Percentiles rank a stretch among this genome's conserved stretches.
Evolutionary conservation across 2,888 invertebrate genomes (phyloP).

Genomic region (Drosophila trichaetosa): DNA sequence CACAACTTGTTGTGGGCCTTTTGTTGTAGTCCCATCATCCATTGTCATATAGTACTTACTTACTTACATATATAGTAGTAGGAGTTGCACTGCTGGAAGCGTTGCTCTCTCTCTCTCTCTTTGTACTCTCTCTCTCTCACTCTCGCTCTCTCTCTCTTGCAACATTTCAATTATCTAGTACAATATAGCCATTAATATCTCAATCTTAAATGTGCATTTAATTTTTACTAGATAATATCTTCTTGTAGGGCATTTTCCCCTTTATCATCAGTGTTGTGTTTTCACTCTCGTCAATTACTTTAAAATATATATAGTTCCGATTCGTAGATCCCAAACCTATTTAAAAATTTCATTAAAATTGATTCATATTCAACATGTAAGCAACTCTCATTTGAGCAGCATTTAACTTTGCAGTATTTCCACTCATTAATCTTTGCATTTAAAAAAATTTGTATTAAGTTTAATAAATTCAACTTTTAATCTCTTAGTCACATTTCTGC

Average conservation of each 20-base stretch:
- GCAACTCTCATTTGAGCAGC: background rate
- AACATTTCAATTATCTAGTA: background rate
- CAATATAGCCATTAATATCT: background rate
- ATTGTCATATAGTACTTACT: conserved; percentile 7
- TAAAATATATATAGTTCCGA: background rate
- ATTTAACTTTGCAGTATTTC: background rate
- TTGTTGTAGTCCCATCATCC: conserved; percentile 4
- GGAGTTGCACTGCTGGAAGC: too few species aligned
- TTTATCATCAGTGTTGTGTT: background rate
- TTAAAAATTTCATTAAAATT: background rate
- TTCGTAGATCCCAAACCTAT: background rate
- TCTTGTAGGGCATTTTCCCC: background rate
- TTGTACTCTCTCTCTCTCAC: background rate
- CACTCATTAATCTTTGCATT: background rate
- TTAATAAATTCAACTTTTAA: background rate
- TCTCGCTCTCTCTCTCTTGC: background rate
- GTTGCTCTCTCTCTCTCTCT: conserved; percentile 19
- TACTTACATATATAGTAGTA: background rate
- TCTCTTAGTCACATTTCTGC: background rate
- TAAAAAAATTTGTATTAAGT: too few species aligned
- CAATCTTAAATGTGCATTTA: background rate
- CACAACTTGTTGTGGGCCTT: conserved; percentile 1
- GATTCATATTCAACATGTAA: too few species aligned
- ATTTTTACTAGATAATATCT: background rate
- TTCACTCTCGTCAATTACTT: background rate